A percentile compares a stretch with the other conserved stretches of the same genome.
Conservation (phyloP, 2,113 vertebrate genomes). For the Myxocyprinus asiaticus region DNA sequence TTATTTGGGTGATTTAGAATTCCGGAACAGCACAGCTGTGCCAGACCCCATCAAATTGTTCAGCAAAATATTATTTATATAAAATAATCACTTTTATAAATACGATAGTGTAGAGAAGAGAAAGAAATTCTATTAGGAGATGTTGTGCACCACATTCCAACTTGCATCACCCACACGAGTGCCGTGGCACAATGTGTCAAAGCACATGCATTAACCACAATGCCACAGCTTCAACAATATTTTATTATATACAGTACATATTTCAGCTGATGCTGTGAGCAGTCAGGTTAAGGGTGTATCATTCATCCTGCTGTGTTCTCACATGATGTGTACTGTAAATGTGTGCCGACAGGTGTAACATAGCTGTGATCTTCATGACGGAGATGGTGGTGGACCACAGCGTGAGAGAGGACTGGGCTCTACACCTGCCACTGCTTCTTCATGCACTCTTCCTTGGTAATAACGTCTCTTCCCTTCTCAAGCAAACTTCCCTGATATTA, state of each 20-base stretch:
- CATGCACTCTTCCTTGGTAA: conserved; percentile 96
- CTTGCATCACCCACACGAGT: too few relatives aligned
- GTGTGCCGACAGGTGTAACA: conserved; percentile 85
- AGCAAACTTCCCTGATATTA: not conserved
- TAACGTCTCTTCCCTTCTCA: not conserved
- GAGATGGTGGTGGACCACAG: conserved; percentile 99
- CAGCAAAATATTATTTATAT: not conserved
- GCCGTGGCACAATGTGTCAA: too few relatives aligned
- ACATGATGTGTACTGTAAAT: conserved; percentile 6
- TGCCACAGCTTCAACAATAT: too few relatives aligned
- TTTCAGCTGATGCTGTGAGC: not conserved
- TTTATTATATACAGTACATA: not conserved
- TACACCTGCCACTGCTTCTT: conserved; percentile 90
- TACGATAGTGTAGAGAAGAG: too few relatives aligned
- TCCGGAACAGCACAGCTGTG: not conserved
- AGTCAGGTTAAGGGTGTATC: not conserved
- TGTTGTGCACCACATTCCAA: too few relatives aligned
- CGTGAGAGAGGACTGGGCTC: conserved; percentile 96
- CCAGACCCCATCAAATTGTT: not conserved
- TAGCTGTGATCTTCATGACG: conserved; percentile 98
- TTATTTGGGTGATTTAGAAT: not conserved
- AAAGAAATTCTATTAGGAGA: too few relatives aligned
- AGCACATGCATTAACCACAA: too few relatives aligned
- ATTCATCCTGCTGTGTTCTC: too few relatives aligned
- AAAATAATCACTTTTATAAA: too few relatives aligned